These are phyloP conservation scores for Excalfactoria chinensis DNA, from an alignment of 2,113 vertebrate genomes.

Conservation along the genomic window DNA sequence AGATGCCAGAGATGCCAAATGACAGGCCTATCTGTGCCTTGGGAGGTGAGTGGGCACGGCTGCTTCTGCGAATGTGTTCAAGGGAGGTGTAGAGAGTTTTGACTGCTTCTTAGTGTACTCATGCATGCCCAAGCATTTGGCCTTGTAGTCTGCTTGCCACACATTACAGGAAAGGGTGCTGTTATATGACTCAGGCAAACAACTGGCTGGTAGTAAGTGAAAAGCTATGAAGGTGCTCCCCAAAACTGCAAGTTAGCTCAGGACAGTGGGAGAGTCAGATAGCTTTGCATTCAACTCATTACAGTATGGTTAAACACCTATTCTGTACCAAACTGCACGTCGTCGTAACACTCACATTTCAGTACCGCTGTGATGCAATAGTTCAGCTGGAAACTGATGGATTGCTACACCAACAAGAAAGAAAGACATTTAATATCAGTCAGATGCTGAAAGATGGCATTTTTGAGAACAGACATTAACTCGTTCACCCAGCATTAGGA, in stretches of 20 bases:
- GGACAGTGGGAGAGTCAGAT: background rate
- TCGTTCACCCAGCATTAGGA: background rate
- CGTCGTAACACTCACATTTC: background rate
- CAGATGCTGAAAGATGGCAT: background rate
- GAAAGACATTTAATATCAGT: background rate
- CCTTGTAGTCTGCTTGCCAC: background rate
- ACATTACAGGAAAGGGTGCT: rapidly evolving
- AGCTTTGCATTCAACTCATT: background rate
- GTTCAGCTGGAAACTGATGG: background rate
- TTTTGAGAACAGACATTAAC: background rate
- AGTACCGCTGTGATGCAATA: background rate
- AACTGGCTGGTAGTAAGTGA: background rate
- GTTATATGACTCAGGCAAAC: background rate
- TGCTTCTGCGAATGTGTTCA: background rate
- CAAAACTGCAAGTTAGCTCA: background rate
- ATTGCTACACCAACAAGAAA: background rate
- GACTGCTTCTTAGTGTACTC: rapidly evolving
- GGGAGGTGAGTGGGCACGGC: background rate
- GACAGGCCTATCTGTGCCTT: background rate
- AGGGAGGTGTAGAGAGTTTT: background rate
- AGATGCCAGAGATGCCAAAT: background rate
- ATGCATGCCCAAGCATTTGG: background rate
- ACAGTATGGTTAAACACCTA: background rate
- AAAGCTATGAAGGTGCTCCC: background rate
- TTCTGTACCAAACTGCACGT: background rate